Evolutionary conservation across 2,888 invertebrate species (phyloP), one percentile per base, ranked within the genome.

Genomic region (Chalcosyrphus nemorum): DNA sequence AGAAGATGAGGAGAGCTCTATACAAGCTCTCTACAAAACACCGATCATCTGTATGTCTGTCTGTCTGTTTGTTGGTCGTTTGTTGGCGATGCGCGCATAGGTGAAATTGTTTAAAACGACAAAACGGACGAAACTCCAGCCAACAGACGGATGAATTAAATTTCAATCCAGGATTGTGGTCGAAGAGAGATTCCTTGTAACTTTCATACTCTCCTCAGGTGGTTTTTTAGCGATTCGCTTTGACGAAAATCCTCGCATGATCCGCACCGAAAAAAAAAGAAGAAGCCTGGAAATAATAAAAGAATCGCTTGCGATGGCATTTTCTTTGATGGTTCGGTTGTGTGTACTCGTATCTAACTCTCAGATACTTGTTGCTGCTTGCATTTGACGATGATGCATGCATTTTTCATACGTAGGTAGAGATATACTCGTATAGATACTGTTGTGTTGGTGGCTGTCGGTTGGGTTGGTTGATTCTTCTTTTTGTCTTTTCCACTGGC

Each of bases 361-460:
- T 24, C 52, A 50, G 24, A 65, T 71, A 82, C 82, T 78, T 78
- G 78, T 72, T 81, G 76, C 75, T 70, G 81, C n/a, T n/a, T n/a
- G n/a, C 59, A 70, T 81, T 75, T 78, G 78, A 82, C 68, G 82
- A 84, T 78, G 78, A 84, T 84, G 82, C 72, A 84, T 78, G 74
- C 78, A 84, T 71, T 77, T 82, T 84, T 74, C 78, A 78, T 74
- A 78, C 78, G 59, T 68, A 78, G 78, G 78, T 52, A 68, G 63
- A 78, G 74, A 78, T 84, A 78, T 52, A 72, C 19, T 24, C 11
- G 7, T 61, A 7, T 54, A 43, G 32, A 38, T 77, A 27, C 57
- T 75, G 21, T 81, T 70, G 70, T 81, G 52, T 59, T 71, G 59
- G 74, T 71, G 50, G 74, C 50, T 75, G 63, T 47, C 15, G n/a